Conservation (phyloP, 2,888 invertebrate species). For the Tinea trinotella region DNA sequence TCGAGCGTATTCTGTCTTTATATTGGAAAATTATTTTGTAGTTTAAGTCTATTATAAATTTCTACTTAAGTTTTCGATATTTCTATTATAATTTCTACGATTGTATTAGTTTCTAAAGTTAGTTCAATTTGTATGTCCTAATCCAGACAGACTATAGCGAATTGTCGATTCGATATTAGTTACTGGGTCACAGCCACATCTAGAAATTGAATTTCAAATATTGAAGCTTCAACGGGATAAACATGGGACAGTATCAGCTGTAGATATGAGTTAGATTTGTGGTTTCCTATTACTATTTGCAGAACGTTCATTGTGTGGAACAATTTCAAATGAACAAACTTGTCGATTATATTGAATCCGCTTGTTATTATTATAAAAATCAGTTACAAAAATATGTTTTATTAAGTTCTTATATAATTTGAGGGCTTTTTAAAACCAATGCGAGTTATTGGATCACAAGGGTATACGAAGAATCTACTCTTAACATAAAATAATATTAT, state of each 20-base stretch:
- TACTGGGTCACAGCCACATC: neutral
- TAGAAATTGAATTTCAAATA: constrained; percentile 9
- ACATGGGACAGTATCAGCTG: neutral
- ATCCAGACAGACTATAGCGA: neutral
- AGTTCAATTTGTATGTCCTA: neutral
- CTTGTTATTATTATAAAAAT: too few relatives aligned
- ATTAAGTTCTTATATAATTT: too few relatives aligned
- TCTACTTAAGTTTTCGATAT: too few relatives aligned
- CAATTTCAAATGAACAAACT: too few relatives aligned
- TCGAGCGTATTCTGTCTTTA: neutral
- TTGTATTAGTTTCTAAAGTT: neutral
- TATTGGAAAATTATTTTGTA: neutral
- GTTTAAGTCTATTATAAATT: too few relatives aligned
- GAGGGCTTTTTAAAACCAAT: too few relatives aligned
- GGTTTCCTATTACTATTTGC: neutral
- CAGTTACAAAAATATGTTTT: too few relatives aligned
- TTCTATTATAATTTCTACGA: neutral
- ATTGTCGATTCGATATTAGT: neutral
- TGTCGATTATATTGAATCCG: too few relatives aligned
- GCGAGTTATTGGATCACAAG: too few relatives aligned
- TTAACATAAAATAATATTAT: too few relatives aligned
- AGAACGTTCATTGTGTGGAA: neutral
- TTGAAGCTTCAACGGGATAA: constrained; percentile 7
- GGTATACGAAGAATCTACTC: too few relatives aligned
- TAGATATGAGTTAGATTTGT: neutral